Evolutionary conservation across 2,113 vertebrate species (phyloP).

Genomic region (Amblyornis subalaris): DNA sequence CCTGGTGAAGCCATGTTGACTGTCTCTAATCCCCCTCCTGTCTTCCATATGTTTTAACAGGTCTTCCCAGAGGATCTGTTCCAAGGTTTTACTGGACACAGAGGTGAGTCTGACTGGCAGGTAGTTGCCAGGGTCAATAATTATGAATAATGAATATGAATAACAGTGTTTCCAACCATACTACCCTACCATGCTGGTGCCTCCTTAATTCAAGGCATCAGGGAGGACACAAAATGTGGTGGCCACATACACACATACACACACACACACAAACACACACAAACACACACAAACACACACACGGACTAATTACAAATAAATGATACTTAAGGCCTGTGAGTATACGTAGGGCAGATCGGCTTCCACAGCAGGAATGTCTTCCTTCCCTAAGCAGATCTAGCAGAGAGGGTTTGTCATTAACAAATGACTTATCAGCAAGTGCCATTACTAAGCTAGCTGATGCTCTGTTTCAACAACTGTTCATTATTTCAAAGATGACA

Average conservation of each 20-base stretch:
- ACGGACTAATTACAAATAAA: neutral
- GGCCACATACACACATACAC: neutral
- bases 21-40: neutral
- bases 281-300: too few species aligned
- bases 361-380: neutral
- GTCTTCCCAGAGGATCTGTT: neutral
- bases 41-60: neutral
- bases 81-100: neutral
- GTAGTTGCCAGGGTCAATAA: neutral
- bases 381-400: neutral
- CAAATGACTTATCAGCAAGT: neutral
- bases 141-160: neutral
- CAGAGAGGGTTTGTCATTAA: neutral
- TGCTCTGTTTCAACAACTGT: neutral
- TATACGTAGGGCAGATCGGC: neutral
- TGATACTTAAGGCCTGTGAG: neutral
- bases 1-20: neutral
- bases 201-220: neutral
- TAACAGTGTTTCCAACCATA: neutral
- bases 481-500: conserved; percentile 2
- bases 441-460: neutral
- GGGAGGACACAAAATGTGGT: neutral
- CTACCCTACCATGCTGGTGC: neutral
- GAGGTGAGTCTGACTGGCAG: neutral
- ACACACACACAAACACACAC: too few species aligned